Evolutionary conservation across 1,140 invertebrate genomes (phyloP).

Genomic region (Tetramorium simillimum): DNA sequence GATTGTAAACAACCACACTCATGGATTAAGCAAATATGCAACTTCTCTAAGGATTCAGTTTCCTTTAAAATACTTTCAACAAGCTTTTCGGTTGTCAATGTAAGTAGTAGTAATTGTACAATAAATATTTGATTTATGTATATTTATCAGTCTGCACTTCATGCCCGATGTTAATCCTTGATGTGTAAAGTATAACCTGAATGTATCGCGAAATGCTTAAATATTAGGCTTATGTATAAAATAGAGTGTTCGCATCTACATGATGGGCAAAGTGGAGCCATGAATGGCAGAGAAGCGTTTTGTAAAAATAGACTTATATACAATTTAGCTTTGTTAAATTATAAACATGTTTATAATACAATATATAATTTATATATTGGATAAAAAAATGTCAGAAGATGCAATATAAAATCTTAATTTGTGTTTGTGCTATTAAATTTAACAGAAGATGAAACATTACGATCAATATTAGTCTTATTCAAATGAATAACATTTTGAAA

Average conservation of each 20-base stretch:
- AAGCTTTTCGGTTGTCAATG: conserved; percentile 80
- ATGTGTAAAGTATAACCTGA: conserved; percentile 66
- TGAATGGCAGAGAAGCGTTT: conserved; percentile 43
- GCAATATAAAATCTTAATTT: conserved; percentile 53
- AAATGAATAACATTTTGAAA: background rate
- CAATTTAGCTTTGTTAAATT: conserved; percentile 54
- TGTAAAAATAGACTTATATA: conserved; percentile 44
- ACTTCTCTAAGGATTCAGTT: conserved; percentile 71
- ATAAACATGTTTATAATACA: conserved; percentile 42
- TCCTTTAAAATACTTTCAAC: conserved; percentile 76
- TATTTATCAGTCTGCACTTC: conserved; percentile 78
- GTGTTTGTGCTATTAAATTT: conserved; percentile 15
- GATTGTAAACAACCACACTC: conserved; percentile 75
- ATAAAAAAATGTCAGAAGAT: background rate
- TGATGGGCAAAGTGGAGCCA: conserved; percentile 58
- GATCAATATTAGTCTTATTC: conserved; percentile 7
- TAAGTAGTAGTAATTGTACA: conserved; percentile 82
- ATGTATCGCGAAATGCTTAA: conserved; percentile 60
- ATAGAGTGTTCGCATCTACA: conserved; percentile 61
- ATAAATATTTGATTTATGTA: conserved; percentile 80
- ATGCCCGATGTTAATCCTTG: conserved; percentile 75
- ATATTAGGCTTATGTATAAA: conserved; percentile 53
- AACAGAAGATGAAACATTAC: background rate
- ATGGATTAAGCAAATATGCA: conserved; percentile 69
- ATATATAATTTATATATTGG: conserved; percentile 51